Conservation (phyloP, 2,888 invertebrate species). For the Arge pagana region DNA sequence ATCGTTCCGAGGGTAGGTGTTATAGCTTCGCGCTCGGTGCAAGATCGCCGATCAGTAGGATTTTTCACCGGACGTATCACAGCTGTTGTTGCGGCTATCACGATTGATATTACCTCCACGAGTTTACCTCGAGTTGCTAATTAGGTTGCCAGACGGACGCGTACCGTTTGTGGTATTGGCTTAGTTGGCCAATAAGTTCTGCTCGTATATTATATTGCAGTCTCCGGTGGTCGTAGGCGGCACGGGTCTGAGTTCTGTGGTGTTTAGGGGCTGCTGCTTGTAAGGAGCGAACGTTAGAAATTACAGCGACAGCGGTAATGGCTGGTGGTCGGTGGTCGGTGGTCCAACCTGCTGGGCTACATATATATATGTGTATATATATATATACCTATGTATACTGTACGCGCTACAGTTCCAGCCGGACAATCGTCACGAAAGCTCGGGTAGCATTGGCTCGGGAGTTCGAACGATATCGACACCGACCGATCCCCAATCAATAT, state of each 20-base stretch:
- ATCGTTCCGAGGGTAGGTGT: too few relatives aligned
- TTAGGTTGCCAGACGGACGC: constrained; percentile 49
- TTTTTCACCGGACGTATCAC: too few relatives aligned
- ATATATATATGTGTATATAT: too few relatives aligned
- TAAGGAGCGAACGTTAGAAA: constrained; percentile 17
- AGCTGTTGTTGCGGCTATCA: too few relatives aligned
- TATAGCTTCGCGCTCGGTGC: too few relatives aligned
- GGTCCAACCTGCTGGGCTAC: too few relatives aligned
- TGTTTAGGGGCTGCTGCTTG: neutral
- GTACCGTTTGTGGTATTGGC: constrained; percentile 46
- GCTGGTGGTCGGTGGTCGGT: constrained; percentile 7
- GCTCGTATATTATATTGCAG: constrained; percentile 23
- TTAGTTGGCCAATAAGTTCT: constrained; percentile 44
- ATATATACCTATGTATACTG: too few relatives aligned
- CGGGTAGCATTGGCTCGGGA: constrained; percentile 1
- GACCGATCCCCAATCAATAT: constrained; percentile 33
- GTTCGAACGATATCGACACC: constrained; percentile 8
- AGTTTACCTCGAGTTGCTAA: constrained; percentile 43
- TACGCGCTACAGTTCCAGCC: too few relatives aligned
- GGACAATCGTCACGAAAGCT: constrained; percentile 1
- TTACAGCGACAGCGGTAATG: constrained; percentile 7
- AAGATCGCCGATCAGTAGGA: too few relatives aligned
- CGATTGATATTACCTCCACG: too few relatives aligned
- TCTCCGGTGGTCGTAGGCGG: constrained; percentile 1
- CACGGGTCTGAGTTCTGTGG: neutral